Evolutionary conservation across 2,888 invertebrate species (phyloP), one percentile per base, ranked within the genome.

Genomic region (Melanostoma mellinum): DNA sequence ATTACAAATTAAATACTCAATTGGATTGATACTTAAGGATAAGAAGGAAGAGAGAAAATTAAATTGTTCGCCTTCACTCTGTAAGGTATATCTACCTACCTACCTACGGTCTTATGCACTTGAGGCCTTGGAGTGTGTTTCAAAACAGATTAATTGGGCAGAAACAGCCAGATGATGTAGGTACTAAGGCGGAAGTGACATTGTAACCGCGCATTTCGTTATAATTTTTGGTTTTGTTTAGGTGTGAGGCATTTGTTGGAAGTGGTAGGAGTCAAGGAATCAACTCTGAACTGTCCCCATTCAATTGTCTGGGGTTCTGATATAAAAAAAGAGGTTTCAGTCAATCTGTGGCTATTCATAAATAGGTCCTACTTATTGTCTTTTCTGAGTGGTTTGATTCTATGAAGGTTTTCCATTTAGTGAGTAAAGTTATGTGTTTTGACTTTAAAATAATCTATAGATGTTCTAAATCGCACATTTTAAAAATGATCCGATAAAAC

Each of bases 1-100:
- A 58, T 82, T 73, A 82, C 78, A 82, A 82, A 82, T 82, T 82
- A 73, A 78, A 82, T 78, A 78, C 78, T 78, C 78, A 77, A 82
- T 77, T 77, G 73, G 68, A 82, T 74, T 73, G 72, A 73, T 69
- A 46, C 36, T 67, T 38, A 40, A 42, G 63, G 63, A 63, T 63
- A 63, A 63, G 63, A 50, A 63, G 63, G 63, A 63, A 63, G 36
- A 63, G 20, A 50, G 4, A 30, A 63, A 63, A 63, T 63, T 63
- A 63, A 50, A 63, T 63, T 63, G 63, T 63, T 48, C 50, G 30
- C 30, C 50, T 44, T 46, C 2, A 42, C 20, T 20, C 20, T 20
- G 20, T 20, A 20, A 20, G 20, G 20, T 20, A 20, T 20, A 20
- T 20, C 20, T 42, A 46, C 10, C 44, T 46, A 10, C 44, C 8